Conservation (phyloP, 2,888 invertebrate genomes). For the Carabus problematicus region DNA sequence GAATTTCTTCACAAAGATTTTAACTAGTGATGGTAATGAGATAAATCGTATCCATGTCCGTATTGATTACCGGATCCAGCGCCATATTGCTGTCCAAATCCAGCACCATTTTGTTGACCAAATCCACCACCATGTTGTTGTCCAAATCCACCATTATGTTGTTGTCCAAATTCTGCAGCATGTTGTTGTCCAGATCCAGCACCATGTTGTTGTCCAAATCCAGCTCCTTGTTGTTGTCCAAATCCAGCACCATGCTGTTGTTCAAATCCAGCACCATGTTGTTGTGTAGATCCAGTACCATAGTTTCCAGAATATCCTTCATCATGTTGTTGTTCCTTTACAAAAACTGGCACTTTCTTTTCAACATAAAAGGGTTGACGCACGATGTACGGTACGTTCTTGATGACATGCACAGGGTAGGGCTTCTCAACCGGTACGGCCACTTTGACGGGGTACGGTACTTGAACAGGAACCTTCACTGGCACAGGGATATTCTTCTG, state of each 20-base stretch:
- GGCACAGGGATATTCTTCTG: conserved; percentile 34
- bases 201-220: conserved; percentile 4
- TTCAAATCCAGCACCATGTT: background rate
- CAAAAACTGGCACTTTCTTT: conserved; percentile 63
- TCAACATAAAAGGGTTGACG: conserved; percentile 22
- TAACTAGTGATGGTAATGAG: too few species aligned
- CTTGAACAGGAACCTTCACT: conserved; percentile 27
- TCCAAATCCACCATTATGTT: background rate
- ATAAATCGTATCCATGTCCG: background rate
- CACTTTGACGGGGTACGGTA: conserved; percentile 24
- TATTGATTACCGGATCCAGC: background rate
- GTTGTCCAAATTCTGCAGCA: background rate
- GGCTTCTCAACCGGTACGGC: conserved; percentile 60
- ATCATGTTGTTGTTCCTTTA: conserved; percentile 62
- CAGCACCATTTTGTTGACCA: conserved; percentile 10
- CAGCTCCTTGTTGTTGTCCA: background rate
- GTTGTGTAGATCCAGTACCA: background rate
- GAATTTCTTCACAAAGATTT: too few species aligned
- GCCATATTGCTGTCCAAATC: conserved; percentile 3
- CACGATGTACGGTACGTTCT: conserved; percentile 43
- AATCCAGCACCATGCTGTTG: background rate
- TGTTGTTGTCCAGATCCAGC: background rate
- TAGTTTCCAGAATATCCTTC: background rate
- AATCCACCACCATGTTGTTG: background rate
- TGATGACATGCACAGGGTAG: conserved; percentile 49